Percentiles rank a stretch among this genome's conserved stretches.
Conservation (phyloP, 2,888 invertebrate genomes). For the Anodontia alba region DNA sequence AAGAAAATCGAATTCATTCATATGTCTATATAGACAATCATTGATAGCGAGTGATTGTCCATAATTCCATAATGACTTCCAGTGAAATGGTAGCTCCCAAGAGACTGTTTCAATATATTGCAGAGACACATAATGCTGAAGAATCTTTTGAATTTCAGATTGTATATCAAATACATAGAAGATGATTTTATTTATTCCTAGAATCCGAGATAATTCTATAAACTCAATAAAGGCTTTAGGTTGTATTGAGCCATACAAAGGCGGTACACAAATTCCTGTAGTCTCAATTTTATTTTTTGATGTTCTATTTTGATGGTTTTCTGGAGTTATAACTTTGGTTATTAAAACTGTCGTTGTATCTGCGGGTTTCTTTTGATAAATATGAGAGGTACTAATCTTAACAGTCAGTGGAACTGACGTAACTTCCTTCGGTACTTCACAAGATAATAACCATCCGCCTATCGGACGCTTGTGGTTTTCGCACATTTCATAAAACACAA, state of each 20-base stretch:
- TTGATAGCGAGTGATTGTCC: slow-evolving; percentile 79
- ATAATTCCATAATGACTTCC: slow-evolving; percentile 73
- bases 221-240: slow-evolving; percentile 73
- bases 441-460: slow-evolving; percentile 77
- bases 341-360: slow-evolving; percentile 35
- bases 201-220: slow-evolving; percentile 72
- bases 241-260: slow-evolving; percentile 74
- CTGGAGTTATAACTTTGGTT: background rate
- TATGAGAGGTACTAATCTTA: slow-evolving; percentile 7
- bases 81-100: slow-evolving; percentile 72
- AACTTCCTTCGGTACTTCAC: slow-evolving; percentile 58
- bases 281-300: background rate
- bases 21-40: slow-evolving; percentile 79
- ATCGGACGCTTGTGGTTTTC: slow-evolving; percentile 74
- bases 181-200: slow-evolving; percentile 76
- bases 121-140: slow-evolving; percentile 65
- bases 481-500: slow-evolving; percentile 54
- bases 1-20: slow-evolving; percentile 68
- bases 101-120: slow-evolving; percentile 64
- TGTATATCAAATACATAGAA: slow-evolving; percentile 70
- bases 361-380: background rate
- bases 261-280: slow-evolving; percentile 74
- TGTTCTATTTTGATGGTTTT: background rate
- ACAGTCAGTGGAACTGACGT: background rate
- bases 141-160: slow-evolving; percentile 51